A percentile compares a stretch with the other conserved stretches of the same genome.
phyloP scores from a whole-genome alignment of 2,888 invertebrate species.

The Synanthedon vespiformis region DNA sequence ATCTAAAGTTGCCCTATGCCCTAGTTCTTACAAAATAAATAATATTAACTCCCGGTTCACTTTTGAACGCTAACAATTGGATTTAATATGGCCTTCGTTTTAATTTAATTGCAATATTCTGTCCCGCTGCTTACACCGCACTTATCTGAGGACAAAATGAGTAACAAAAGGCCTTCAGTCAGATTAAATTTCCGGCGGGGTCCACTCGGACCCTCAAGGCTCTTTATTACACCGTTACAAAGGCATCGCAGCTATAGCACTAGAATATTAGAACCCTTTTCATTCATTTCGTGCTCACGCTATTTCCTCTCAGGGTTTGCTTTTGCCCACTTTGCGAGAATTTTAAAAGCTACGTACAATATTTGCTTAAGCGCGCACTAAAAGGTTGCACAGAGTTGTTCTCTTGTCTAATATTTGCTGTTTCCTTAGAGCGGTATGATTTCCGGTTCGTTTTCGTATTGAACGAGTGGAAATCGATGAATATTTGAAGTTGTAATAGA shows the following conservation, averaged over 20 bases:
- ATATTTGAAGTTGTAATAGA: too few relatives aligned
- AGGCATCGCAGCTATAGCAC: conserved; percentile 36
- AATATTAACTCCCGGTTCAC: conserved; percentile 1
- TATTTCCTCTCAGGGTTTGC: conserved; percentile 23
- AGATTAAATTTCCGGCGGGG: conserved; percentile 66
- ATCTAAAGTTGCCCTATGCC: too few relatives aligned
- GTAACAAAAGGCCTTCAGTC: conserved; percentile 53
- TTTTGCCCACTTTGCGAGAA: conserved; percentile 24
- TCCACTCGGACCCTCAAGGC: conserved; percentile 59
- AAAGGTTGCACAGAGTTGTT: conserved; percentile 2
- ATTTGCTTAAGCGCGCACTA: conserved; percentile 11
- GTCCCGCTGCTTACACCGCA: conserved; percentile 41
- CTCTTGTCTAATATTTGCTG: neutral
- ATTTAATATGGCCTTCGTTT: conserved; percentile 33
- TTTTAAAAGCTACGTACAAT: conserved; percentile 15
- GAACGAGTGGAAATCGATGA: too few relatives aligned
- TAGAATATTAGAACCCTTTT: conserved; percentile 54
- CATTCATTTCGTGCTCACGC: conserved; percentile 27
- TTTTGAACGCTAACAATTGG: conserved; percentile 29
- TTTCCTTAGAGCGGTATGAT: too few relatives aligned
- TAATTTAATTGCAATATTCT: conserved; percentile 63
- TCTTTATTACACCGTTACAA: conserved; percentile 63
- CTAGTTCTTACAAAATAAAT: too few relatives aligned
- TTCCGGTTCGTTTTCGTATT: too few relatives aligned
- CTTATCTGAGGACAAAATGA: conserved; percentile 58